Base-by-base conservation (phyloP, 2,888 invertebrate species). In the Meta bourneti region DNA sequence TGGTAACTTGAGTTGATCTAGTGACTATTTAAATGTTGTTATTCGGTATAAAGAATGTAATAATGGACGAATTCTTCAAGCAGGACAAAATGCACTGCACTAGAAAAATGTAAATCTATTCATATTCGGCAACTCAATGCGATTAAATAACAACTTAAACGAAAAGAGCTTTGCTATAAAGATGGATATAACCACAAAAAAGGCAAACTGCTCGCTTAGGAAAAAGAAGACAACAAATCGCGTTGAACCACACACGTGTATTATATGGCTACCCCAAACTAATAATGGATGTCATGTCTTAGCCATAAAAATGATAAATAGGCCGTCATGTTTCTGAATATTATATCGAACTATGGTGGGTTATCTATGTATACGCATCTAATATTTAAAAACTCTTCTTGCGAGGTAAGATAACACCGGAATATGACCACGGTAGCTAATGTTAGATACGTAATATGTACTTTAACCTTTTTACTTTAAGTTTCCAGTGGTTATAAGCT, bases 21-120 rank as follows among this genome's bases (percentile, higher is more conserved):
- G 52, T 78, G 52, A 78, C 78, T 78, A 51, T 78, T 78, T 78
- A 78, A 78, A 78, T 52, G 78, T 52, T 78, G 52, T 52, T 19
- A 78, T 78, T 78, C 19, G 19, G 78, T n/a, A 78, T 78, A 52
- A 78, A 52, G 52, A 16, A 19, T 78, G 77, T 78, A 78, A 78
- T 52, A 52, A 52, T 78, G 78, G 52, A 52, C 19, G 11, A 61
- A 11, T 61, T 6, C 11, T 61, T 61, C 11, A 61, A 61, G 11
- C 11, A 34, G 4, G 4, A 34, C 34, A 34, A 34, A 34, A 34
- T 9, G 61, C 61, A 34, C 4, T 34, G 8, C 16, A 61, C 61
- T 16, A 61, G 61, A 61, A 61, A n/a, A 61, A 61, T 61, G 61
- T 61, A 61, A 61, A 61, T 61, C 13, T 61, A 61, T 61, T 61